Base-by-base conservation (phyloP, 1,140 invertebrate genomes). In the Magallana ariakensis region DNA sequence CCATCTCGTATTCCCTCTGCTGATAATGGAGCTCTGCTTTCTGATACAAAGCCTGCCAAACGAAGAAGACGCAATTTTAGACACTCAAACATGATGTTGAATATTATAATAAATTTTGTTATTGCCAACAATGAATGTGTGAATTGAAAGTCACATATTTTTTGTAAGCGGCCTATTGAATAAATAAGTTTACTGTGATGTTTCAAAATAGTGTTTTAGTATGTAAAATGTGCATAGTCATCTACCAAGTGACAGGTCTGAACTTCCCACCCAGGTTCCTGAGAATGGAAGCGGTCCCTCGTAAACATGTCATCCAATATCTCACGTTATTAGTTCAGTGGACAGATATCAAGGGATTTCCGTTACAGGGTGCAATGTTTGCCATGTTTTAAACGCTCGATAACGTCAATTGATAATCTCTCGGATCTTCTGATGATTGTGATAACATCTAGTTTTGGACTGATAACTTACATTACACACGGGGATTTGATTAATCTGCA, bases 11-110 rank as follows among this genome's bases (percentile, higher is more conserved):
- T 92, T 98, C 96, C 0, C 97, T 97, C 0, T 98, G 95, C 92
- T 97, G 97, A 93, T 98, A 99, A 8, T 98, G 95, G 0, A 98
- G 96, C 95, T 99, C 98, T 0, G 98, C 98, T 95, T 98, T 98
- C 92, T 97, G 97, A 91, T 97, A 97, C 57, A 98, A 96, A 16
- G 97, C 97, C 95, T 93, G 13, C 53, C 90, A 90, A 16, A 11
- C 57, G n/a, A 58, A 46, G 33, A 46, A 2, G 33, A 46, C 5
- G 33, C 33, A 46, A 0, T 46, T 46, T 46, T 46, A 46, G 33
- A 46, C 33, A 46, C 33, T 46, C 33, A 2, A 46, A 46, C 33
- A 46, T 46, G 2, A 46, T 46, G 33, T 46, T 46, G 33, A 46
- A 46, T 46, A 46, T n/a, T n/a, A n/a, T n/a, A n/a, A n/a, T 46